A percentile compares a stretch with the other conserved stretches of the same genome.
phyloP scores from a whole-genome alignment of 2,797 vertebrate species.

The Myotis pilosus region DNA sequence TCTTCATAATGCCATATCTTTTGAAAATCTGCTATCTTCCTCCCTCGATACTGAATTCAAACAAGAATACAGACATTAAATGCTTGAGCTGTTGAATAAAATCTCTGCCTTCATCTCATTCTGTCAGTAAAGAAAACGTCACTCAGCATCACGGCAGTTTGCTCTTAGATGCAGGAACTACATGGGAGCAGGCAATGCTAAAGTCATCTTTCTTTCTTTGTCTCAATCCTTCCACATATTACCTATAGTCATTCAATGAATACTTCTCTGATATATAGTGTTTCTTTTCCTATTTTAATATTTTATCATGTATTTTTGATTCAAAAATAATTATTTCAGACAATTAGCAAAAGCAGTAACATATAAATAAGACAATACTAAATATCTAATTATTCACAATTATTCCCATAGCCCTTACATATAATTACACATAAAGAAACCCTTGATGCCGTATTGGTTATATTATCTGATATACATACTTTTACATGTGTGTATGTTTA shows the following conservation, averaged over 20 bases:
- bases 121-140: not conserved
- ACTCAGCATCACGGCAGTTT: not conserved
- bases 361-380: constrained; percentile 15
- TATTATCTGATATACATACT: constrained; percentile 28
- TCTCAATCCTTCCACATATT: not conserved
- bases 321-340: constrained; percentile 38
- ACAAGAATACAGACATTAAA: not conserved
- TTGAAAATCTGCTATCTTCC: not conserved
- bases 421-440: not conserved
- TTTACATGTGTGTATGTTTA: not conserved
- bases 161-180: not conserved
- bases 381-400: not conserved
- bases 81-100: not conserved
- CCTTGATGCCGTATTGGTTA: not conserved
- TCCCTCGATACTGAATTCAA: not conserved
- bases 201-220: not conserved
- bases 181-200: not conserved
- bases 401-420: not conserved
- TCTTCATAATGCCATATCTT: not conserved
- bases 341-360: not conserved
- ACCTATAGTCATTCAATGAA: not conserved
- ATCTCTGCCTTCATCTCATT: constrained; percentile 20
- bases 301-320: constrained; percentile 10
- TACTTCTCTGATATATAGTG: not conserved
- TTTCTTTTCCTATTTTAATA: constrained; percentile 23